Evolutionary conservation across 2,113 vertebrate species (phyloP).

Genomic region (Callaeas wilsoni): DNA sequence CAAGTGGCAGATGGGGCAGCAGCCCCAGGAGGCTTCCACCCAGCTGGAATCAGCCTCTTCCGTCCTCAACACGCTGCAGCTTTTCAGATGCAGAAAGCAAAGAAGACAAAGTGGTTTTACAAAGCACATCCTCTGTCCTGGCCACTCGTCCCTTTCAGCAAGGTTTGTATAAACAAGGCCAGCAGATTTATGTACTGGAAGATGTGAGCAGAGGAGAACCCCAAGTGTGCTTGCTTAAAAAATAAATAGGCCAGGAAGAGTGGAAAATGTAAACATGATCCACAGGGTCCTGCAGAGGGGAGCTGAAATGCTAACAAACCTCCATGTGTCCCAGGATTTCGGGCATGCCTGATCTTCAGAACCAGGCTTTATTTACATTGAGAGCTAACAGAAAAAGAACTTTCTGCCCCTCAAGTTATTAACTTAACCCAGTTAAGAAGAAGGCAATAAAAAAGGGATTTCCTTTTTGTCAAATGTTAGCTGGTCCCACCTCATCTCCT

Average conservation of each 20-base stretch:
- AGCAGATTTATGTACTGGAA: constrained; percentile 16
- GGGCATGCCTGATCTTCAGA: not conserved
- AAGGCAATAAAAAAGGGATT: not conserved
- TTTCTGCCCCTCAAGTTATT: not conserved
- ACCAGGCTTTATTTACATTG: not conserved
- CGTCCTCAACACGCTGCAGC: not conserved
- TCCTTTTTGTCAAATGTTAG: not conserved
- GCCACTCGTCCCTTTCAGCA: not conserved
- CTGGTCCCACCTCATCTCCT: not conserved
- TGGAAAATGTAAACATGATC: constrained; percentile 3
- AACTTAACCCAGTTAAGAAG: not conserved
- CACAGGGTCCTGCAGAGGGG: not conserved
- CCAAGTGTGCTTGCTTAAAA: constrained; percentile 26
- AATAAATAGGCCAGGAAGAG: constrained; percentile 9
- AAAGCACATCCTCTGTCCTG: not conserved
- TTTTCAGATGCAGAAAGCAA: not conserved
- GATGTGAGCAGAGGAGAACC: not conserved
- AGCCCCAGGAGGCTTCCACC: not conserved
- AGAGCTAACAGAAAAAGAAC: not conserved
- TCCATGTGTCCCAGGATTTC: not conserved
- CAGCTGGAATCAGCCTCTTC: not conserved
- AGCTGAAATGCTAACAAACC: constrained; percentile 41
- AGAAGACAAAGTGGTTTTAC: not conserved
- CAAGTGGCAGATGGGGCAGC: not conserved
- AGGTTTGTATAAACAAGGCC: not conserved